Evolutionary conservation across 2,797 vertebrate species (phyloP), one percentile per base, ranked within the genome.

Genomic region (Macrochelys suwanniensis): DNA sequence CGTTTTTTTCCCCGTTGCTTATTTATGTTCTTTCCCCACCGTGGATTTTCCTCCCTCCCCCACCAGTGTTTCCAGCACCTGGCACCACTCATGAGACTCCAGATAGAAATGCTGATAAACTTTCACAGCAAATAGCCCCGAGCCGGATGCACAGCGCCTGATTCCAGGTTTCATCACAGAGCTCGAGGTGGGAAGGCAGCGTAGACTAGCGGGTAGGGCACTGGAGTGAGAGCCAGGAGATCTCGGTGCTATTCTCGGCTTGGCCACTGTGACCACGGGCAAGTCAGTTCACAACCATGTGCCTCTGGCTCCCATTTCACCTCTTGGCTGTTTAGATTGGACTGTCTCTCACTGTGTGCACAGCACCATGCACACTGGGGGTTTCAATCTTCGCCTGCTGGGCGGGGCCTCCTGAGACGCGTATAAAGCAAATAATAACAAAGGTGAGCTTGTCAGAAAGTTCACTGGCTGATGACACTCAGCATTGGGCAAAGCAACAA

Each of bases 1-100:
- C 93, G 37, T 91, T 93, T 92, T 61, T 28, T 96, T 92, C 85
- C 37, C 89, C 92, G 91, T 68, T 5, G 21, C 85, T 93, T 96
- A 91, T 97, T 96, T 85, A 91, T 1, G 33, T 78, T 93, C 89
- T 49, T 28, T 31, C 61, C 53, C 15, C 49, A 15, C 57, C 94
- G 79, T 61, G 61, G 81, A 80, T 0, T 2, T 78, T 74, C 65
- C 85, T 84, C 92, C 84, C 88, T 78, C 74, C 87, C 84, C 61
- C 82, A 33, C 1, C 4, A 2, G 57, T 0, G 1, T 80, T 93
- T 94, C 95, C 87, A 89, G n/a, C 80, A 97, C 94, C 95, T 91
- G 93, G 78, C 47, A 74, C 85, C 81, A 85, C 95, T 89, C 53
- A 0, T 9, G 80, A 94, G 91, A 84, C 49, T 21, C 17, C 49